Evolutionary conservation across 2,797 vertebrate genomes (phyloP), one percentile per base, ranked within the genome.

Genomic region (Typhlichthys subterraneus): DNA sequence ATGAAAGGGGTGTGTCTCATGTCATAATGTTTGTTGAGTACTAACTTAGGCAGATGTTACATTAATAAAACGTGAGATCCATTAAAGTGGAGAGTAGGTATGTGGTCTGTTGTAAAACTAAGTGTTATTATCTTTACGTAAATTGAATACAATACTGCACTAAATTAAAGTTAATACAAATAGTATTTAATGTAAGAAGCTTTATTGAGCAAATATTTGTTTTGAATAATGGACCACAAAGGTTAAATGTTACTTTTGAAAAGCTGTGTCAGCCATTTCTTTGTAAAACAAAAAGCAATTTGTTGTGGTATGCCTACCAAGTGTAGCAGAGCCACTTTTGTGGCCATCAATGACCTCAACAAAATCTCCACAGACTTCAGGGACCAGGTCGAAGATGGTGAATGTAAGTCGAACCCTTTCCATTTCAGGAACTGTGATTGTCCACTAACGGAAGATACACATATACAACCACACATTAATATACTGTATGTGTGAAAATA

Each of bases 301-400:
- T 57, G 10, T 8, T 9, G 13, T 17, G 17, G 38, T 14, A 51
- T 51, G 50, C 81, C 80, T 67, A 91, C 92, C 83, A 57, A 87
- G 5, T 49, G 48, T 56, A 48, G 76, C 65, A 0, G 89, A 83
- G 45, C 87, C 84, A 10, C 79, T 38, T 33, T 14, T 17, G 54
- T 78, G 29, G 11, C 88, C 89, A 54, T 93, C 90, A 15, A 85
- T 93, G 57, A 94, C 76, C 61, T 93, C 81, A 47, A 94, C 87
- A 67, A 83, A 91, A 70, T 94, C 94, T 57, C 85, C 85, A 53
- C 93, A 94, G 63, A 75, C 80, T 14, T 91, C 88, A 4, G 89
- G 84, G 33, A 90, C 77, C 68, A 94, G 83, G 73, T 94, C 88
- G 72, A 94, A 94, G 10, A 72, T 70, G 12, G 81, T 87, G 61